phyloP scores from a whole-genome alignment of 1,140 invertebrate species.

The Procambarus virginalis region DNA sequence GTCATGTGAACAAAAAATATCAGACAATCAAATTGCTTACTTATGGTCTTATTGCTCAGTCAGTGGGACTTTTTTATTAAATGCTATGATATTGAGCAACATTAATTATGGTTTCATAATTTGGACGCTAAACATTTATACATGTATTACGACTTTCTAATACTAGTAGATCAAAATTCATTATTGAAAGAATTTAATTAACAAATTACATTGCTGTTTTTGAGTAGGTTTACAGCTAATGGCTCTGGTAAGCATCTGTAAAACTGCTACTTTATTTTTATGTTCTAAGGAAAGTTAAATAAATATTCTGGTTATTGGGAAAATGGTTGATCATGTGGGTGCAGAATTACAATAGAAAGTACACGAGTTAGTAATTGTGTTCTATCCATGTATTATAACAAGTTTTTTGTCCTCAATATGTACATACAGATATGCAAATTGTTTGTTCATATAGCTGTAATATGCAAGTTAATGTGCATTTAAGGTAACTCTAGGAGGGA shows the following conservation, averaged over 20 bases:
- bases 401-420: background rate
- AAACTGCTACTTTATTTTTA: no score
- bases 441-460: background rate
- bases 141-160: no score
- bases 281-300: no score
- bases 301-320: no score
- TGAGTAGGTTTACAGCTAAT: no score
- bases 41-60: background rate
- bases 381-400: background rate
- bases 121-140: background rate
- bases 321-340: no score
- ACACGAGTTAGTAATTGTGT: background rate
- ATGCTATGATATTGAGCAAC: background rate
- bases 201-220: no score
- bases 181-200: no score
- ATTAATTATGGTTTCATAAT: background rate
- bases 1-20: background rate
- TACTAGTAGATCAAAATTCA: no score
- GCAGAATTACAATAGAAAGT: background rate
- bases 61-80: background rate
- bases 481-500: background rate
- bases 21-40: background rate
- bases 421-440: background rate
- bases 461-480: background rate
- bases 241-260: no score